Evolutionary conservation across 2,113 vertebrate species (phyloP), one percentile per base, ranked within the genome.

Genomic region (Sorex araneus): DNA sequence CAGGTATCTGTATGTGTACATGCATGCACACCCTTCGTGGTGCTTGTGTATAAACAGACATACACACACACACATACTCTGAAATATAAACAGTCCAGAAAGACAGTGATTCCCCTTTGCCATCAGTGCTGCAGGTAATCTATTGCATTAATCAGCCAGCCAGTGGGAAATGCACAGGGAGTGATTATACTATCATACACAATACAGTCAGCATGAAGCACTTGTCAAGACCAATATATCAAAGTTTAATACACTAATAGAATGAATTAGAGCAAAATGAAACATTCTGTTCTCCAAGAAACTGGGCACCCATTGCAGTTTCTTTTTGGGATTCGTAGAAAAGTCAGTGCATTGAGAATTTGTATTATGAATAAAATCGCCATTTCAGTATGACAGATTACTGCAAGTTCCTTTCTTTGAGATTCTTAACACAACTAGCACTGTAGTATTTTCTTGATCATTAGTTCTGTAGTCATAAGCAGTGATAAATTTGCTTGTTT

Each of bases 151-250:
- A 98, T 98, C 97, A 98, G 78, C 64, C 88, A 97, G 97, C 96
- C 97, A 97, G 97, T 98, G 97, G 97, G 97, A 98, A 98, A 97
- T 97, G 97, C 97, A 98, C 94, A 84, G 95, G 96, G 97, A 98
- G 97, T 98, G 98, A 98, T 98, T 98, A 98, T 98, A 96, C 97
- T 97, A 98, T 98, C 98, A 97, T 98, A 98, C 93, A 97, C 97
- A 97, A 97, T 98, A 97, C 97, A 97, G 8, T 98, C 97, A 97
- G 97, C 97, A 94, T 97, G 98, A 98, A 98, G 95, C 90, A 90
- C 97, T 98, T 98, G 97, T 98, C 98, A 98, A 96, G 98, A 97
- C 97, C 97, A 98, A 98, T 98, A 97, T 96, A 98, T 98, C 98
- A 98, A 97, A 95, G 96, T 98, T 98, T 98, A 98, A 98, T 98